Percentiles rank a stretch among this genome's conserved stretches.
These are phyloP conservation scores for Ptyas mucosa DNA, from an alignment of 2,113 vertebrate genomes.

Conservation along the genomic window DNA sequence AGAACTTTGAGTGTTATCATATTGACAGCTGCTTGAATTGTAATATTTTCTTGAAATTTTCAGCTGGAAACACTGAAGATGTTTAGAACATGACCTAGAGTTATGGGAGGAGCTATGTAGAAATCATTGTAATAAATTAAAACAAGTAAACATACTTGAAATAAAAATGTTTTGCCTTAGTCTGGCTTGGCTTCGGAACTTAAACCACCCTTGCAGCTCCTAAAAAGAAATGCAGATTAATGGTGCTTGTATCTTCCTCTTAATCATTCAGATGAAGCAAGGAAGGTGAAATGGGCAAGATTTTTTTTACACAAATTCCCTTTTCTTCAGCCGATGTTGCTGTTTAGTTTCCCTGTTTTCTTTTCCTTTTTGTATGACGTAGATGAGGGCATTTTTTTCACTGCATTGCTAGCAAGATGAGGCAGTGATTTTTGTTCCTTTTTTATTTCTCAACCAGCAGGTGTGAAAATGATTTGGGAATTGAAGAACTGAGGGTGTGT, in stretches of 20 bases:
- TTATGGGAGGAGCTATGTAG: not conserved
- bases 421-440: not conserved
- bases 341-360: not conserved
- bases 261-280: not conserved
- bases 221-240: not conserved
- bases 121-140: not conserved
- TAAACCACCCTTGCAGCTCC: not conserved
- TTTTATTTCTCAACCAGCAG: not conserved
- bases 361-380: not conserved
- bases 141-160: not conserved
- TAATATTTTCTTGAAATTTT: not conserved
- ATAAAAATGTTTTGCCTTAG: not conserved
- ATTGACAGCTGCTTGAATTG: not conserved
- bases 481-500: not conserved
- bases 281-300: not conserved
- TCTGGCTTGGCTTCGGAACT: not conserved
- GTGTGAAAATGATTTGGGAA: not conserved
- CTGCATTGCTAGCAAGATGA: not conserved
- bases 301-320: not conserved
- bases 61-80: not conserved
- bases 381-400: not conserved
- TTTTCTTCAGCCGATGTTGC: not conserved
- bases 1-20: not conserved
- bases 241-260: not conserved
- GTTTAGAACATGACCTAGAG: not conserved